Base-by-base conservation (phyloP, 2,113 vertebrate species). In the Mandrillus leucophaeus region DNA sequence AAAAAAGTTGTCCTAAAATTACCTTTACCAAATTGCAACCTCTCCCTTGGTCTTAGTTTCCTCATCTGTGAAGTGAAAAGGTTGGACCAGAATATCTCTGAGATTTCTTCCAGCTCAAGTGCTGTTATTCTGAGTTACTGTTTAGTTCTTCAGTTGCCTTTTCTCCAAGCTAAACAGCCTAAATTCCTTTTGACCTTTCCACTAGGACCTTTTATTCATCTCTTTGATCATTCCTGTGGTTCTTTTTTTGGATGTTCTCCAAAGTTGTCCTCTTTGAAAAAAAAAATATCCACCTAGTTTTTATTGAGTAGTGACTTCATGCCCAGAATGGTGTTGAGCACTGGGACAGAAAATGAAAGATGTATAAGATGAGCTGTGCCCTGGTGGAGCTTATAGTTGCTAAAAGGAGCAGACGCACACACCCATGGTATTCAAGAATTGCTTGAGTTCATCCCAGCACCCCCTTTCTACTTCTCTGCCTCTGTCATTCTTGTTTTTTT, bases 81-180 rank as follows among this genome's bases (percentile, higher is more conserved):
- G 70, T 93, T 93, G 95, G 92, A 68, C 32, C 91, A 59, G 80
- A 87, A 93, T 93, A 89, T 88, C 90, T 92, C 82, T 88, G 85
- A 72, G 92, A 84, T 96, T 92, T 86, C 96, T 97, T 98, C 96
- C 96, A 97, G 88, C 70, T 90, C 76, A 90, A 81, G 84, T 97
- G 84, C 96, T 98, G 81, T 96, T 98, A 91, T 97, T 98, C 93
- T 95, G 55, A 97, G 80, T 98, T 96, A 94, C 80, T 96, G 75
- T 75, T 97, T 97, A 96, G 93, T 97, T 98, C 90, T 98, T 88
- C 50, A 92, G 11, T 95, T 98, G 97, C 90, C 75, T 90, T 96
- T 97, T 90, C 84, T 98, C 97, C 97, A 98, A 98, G 90, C 76
- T 96, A 97, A 98, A 97, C 96, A 97, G 90, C 84, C 66, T 92